These are phyloP conservation scores for Malacoctenus gilli DNA, from an alignment of 2,797 vertebrate species.

Conservation along the genomic window DNA sequence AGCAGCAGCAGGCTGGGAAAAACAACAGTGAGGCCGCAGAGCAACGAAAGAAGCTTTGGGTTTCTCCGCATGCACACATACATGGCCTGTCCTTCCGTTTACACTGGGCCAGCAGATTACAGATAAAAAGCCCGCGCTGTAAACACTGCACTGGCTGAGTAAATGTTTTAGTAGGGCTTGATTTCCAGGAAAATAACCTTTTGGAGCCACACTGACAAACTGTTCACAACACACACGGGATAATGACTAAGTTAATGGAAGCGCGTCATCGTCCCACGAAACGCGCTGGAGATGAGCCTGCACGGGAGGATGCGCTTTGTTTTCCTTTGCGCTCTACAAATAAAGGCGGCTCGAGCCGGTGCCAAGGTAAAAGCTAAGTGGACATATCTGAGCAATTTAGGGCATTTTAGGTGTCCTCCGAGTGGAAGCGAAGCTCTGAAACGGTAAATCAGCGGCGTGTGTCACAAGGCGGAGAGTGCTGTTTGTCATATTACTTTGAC, in stretches of 20 bases:
- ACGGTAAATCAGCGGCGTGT: constrained; percentile 11
- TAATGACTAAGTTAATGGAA: constrained; percentile 62
- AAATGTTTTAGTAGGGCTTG: constrained; percentile 67
- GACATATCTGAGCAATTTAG: constrained; percentile 51
- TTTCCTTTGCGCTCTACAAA: constrained; percentile 60
- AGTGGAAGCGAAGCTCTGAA: constrained; percentile 52
- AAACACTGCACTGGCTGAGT: constrained; percentile 56
- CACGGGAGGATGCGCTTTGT: constrained; percentile 46
- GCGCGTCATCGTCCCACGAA: constrained; percentile 49
- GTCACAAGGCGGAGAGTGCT: constrained; percentile 31
- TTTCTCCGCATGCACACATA: constrained; percentile 18
- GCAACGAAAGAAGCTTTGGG: constrained; percentile 15
- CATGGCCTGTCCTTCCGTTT: constrained; percentile 15
- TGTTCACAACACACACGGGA: constrained; percentile 34
- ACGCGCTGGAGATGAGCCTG: constrained; percentile 50
- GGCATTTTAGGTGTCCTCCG: constrained; percentile 39
- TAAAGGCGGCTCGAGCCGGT: constrained; percentile 49
- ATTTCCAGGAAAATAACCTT: constrained; percentile 70
- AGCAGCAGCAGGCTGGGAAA: constrained; percentile 14
- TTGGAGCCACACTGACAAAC: constrained; percentile 58
- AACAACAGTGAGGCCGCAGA: background rate
- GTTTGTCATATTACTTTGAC: constrained; percentile 58
- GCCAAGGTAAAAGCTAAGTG: constrained; percentile 48
- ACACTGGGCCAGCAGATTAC: constrained; percentile 29
- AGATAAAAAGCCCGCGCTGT: constrained; percentile 41